Conservation (phyloP, 1,140 invertebrate species). For the Chrysopa pallens region DNA sequence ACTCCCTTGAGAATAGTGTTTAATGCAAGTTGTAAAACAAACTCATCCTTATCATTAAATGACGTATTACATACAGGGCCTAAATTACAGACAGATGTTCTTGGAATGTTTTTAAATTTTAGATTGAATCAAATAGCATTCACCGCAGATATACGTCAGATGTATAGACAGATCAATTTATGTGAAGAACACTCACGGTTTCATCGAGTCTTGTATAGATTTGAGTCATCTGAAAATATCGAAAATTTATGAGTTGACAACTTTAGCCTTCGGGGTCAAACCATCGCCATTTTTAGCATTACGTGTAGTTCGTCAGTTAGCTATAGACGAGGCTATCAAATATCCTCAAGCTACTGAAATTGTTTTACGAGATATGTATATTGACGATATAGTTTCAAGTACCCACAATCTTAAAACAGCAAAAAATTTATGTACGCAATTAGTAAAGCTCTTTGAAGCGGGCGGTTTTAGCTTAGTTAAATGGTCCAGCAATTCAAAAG, state of each 20-base stretch:
- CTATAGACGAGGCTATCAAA: slow-evolving; percentile 5
- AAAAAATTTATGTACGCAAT: slow-evolving; percentile 2
- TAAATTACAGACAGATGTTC: slow-evolving; percentile 2
- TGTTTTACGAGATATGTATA: slow-evolving; percentile 18
- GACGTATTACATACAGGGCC: slow-evolving; percentile 1
- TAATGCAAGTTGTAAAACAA: slow-evolving; percentile 4
- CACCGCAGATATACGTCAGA: background rate
- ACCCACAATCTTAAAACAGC: slow-evolving; percentile 6
- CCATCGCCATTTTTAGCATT: background rate
- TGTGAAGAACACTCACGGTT: background rate
- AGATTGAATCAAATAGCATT: background rate
- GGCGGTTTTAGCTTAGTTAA: slow-evolving; percentile 5
- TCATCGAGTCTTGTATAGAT: background rate
- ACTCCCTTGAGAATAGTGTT: slow-evolving; percentile 6
- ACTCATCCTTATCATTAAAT: slow-evolving; percentile 1
- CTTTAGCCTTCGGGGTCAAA: background rate
- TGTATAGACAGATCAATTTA: background rate
- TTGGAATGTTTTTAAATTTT: background rate
- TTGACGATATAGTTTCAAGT: slow-evolving; percentile 21
- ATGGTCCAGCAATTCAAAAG: slow-evolving; percentile 4
- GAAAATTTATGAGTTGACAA: background rate
- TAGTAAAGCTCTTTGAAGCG: slow-evolving; percentile 3
- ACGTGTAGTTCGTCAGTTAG: slow-evolving; percentile 9
- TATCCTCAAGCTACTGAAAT: slow-evolving; percentile 9
- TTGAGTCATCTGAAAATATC: background rate